phyloP scores from a whole-genome alignment of 1,140 invertebrate genomes.

The Scylla paramamosain region DNA sequence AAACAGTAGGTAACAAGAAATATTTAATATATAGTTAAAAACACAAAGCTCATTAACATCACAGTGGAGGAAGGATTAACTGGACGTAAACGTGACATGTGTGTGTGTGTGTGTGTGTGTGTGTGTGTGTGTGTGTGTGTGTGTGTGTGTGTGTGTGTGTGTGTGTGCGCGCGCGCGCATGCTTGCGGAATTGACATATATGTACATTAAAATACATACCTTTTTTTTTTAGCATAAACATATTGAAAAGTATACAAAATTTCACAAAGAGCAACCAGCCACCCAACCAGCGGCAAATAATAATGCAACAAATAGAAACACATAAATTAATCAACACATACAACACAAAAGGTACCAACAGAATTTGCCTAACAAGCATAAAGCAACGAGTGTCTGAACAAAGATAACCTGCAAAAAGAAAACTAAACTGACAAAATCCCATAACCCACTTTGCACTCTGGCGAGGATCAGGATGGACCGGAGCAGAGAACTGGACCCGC shows the following conservation, averaged over 20 bases:
- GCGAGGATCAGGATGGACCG: too few species aligned
- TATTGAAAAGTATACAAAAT: too few species aligned
- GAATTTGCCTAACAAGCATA: background rate
- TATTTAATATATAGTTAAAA: background rate
- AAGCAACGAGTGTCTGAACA: background rate
- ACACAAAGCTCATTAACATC: background rate
- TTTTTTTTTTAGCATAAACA: too few species aligned
- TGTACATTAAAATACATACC: background rate
- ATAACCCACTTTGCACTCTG: too few species aligned
- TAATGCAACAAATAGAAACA: too few species aligned
- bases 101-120: background rate
- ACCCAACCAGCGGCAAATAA: too few species aligned
- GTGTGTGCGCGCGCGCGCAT: background rate
- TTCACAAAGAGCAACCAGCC: too few species aligned
- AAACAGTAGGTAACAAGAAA: background rate
- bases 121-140: conserved; percentile 3
- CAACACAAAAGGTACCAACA: background rate
- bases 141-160: background rate
- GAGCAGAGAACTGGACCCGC: too few species aligned
- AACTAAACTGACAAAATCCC: too few species aligned
- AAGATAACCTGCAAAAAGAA: background rate
- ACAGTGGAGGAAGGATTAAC: background rate
- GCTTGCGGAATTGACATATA: background rate
- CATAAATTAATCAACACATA: background rate
- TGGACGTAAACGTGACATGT: background rate